Evolutionary conservation across 2,113 vertebrate genomes (phyloP).

Genomic region (Lanius ludovicianus): DNA sequence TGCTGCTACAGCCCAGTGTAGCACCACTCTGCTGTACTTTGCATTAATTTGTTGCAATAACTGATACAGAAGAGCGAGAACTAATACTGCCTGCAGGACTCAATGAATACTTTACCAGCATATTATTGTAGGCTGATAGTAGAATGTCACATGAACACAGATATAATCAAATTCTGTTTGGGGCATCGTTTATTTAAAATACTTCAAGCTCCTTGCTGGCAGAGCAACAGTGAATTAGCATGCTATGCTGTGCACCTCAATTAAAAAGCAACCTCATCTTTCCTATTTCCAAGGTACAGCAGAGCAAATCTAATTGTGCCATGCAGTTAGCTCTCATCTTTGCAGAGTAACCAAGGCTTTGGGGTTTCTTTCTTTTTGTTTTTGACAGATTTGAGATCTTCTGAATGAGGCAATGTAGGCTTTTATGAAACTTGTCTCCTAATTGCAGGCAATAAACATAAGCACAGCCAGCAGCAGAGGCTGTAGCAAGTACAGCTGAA

Average conservation of each 20-base stretch:
- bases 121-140: constrained; percentile 41
- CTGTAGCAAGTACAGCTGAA: not conserved
- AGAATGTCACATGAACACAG: constrained; percentile 43
- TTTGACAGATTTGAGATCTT: not conserved
- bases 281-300: constrained; percentile 51
- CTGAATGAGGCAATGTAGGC: not conserved
- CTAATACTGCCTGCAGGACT: constrained; percentile 47
- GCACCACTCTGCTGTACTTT: not conserved
- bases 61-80: not conserved
- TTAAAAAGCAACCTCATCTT: constrained; percentile 58
- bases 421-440: constrained; percentile 44
- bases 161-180: constrained; percentile 63
- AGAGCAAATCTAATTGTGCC: constrained; percentile 55
- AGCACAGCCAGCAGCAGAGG: constrained; percentile 9
- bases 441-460: constrained; percentile 51
- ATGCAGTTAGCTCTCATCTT: constrained; percentile 33
- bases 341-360: constrained; percentile 19
- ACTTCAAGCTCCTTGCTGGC: constrained; percentile 60
- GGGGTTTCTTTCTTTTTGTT: not conserved
- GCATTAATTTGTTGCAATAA: constrained; percentile 18
- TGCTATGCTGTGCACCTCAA: constrained; percentile 47
- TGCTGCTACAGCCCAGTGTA: not conserved
- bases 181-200: constrained; percentile 61
- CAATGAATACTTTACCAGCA: constrained; percentile 51
- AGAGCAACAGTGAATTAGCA: constrained; percentile 45